Evolutionary conservation across 2,888 invertebrate species (phyloP).

Genomic region (Lysandra coridon): DNA sequence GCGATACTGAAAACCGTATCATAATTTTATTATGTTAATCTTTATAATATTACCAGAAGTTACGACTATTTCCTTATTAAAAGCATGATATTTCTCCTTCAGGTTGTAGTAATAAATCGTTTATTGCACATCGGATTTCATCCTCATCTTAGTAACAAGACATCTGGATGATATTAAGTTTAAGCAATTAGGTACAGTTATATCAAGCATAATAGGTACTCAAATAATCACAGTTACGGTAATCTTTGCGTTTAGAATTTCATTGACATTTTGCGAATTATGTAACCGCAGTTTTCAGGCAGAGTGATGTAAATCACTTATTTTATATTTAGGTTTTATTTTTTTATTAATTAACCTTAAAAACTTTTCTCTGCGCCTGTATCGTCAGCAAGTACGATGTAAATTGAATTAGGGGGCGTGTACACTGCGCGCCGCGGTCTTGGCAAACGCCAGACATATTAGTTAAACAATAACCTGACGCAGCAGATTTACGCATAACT

Average conservation of each 20-base stretch:
- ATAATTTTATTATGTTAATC: conserved; percentile 11
- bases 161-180: not conserved
- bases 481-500: not conserved
- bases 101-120: not conserved
- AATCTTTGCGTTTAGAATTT: not conserved
- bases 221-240: not conserved
- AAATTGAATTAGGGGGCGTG: conserved; percentile 75
- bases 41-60: conserved; percentile 18
- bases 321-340: too few relatives aligned
- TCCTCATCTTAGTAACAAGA: not conserved
- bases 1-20: conserved; percentile 27
- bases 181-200: not conserved
- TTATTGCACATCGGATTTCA: not conserved
- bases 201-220: not conserved
- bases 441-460: conserved; percentile 37
- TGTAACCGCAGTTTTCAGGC: not conserved
- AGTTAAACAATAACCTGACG: conserved; percentile 20
- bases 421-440: conserved; percentile 45
- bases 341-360: not conserved
- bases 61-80: not conserved
- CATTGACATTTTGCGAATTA: not conserved
- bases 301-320: not conserved
- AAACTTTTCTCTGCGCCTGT: conserved; percentile 45
- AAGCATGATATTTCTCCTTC: not conserved
- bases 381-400: conserved; percentile 54